Conservation (phyloP, 2,888 invertebrate genomes). For the Plebejus argus region DNA sequence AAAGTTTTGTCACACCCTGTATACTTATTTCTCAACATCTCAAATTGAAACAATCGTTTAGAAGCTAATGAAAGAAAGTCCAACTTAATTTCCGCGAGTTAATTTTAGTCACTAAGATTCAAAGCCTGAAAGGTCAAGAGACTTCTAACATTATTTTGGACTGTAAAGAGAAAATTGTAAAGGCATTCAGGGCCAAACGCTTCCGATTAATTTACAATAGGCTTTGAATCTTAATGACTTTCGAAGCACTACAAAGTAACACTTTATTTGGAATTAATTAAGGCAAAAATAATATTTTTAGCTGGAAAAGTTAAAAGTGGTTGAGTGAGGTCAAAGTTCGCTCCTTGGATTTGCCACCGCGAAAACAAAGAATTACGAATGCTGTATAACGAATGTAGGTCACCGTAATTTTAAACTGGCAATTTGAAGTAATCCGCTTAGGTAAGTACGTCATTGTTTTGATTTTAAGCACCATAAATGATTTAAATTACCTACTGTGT, state of each 20-base stretch:
- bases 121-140: background rate
- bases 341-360: background rate
- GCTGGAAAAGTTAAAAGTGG: background rate
- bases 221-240: background rate
- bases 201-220: background rate
- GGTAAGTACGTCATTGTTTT: background rate
- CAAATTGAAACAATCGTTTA: background rate
- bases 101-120: no score
- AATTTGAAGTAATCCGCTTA: background rate
- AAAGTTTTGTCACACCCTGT: no score
- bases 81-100: background rate
- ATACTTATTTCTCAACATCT: background rate
- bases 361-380: slow-evolving; percentile 9
- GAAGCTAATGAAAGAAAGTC: background rate
- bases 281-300: background rate
- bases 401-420: background rate
- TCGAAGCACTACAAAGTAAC: background rate
- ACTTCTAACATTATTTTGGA: background rate
- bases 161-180: background rate
- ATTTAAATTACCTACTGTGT: no score
- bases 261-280: background rate
- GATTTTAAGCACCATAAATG: no score
- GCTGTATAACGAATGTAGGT: background rate
- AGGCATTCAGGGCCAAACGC: background rate
- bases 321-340: slow-evolving; percentile 16